Base-by-base conservation (phyloP, 2,888 invertebrate species). In the Orthonychiurus folsomi region DNA sequence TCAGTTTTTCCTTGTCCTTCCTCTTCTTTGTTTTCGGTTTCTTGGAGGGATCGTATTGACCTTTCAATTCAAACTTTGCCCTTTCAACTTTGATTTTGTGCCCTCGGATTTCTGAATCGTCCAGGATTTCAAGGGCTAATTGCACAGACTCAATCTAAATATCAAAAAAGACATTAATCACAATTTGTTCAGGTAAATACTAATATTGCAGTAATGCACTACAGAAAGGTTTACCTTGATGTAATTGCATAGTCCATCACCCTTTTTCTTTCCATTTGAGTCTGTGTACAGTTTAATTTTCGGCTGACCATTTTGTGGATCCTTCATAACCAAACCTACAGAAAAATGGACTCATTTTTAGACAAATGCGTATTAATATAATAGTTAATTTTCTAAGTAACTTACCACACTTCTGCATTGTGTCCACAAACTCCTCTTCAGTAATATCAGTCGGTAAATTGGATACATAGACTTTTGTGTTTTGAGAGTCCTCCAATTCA, bases 361-460 rank as follows among this genome's bases (percentile, higher is more conserved):
- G n/a, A n/a, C n/a, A n/a, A n/a, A n/a, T n/a, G n/a, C n/a, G n/a
- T n/a, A n/a, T n/a, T n/a, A n/a, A n/a, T n/a, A n/a, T n/a, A n/a
- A n/a, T n/a, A n/a, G n/a, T n/a, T n/a, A n/a, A n/a, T n/a, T n/a
- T n/a, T n/a, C n/a, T n/a, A n/a, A n/a, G n/a, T n/a, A n/a, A n/a
- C n/a, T n/a, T n/a, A n/a, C 99, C 99, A 81, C 89, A 99, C 78
- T 99, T 99, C 73, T 86, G 85, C 90, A 99, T 96, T 48, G 97
- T 79, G 75, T 92, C 88, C 54, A 89, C 83, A 79, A 94, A 91
- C 76, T 90, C 89, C 68, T 93, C 88, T 75, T 93, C 86, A 0
- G 89, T 92, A 63, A 92, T 85, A 73, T 94, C 91, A 61, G 83
- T 75, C 0, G 99, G 97, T 70, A 99, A 81, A 75, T 93, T 91